Evolutionary conservation across 2,113 vertebrate genomes (phyloP).

Genomic region (Haplotaxodon microlepis): DNA sequence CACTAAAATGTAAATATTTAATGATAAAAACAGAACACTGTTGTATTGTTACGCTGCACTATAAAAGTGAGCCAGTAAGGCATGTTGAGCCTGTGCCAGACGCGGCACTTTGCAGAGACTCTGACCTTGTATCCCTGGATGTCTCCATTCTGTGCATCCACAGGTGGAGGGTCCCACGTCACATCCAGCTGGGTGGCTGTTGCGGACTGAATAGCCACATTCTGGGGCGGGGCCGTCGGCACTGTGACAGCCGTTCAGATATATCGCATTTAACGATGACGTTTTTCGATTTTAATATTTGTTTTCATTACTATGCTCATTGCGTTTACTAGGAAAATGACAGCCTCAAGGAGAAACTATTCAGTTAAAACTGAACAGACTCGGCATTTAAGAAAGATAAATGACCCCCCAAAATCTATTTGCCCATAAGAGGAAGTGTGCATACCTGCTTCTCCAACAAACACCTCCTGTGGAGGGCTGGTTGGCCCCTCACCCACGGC

Average conservation of each 20-base stretch:
- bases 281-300: not conserved
- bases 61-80: not conserved
- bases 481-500: constrained; percentile 87
- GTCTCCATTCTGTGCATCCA: constrained; percentile 89
- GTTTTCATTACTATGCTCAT: not conserved
- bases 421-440: not conserved
- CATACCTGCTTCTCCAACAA: constrained; percentile 94
- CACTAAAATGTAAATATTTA: not conserved
- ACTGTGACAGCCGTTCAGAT: constrained; percentile 67
- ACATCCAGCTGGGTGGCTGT: constrained; percentile 93
- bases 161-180: constrained; percentile 86
- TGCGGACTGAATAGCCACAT: constrained; percentile 79
- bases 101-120: not conserved
- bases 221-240: constrained; percentile 84
- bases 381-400: not conserved
- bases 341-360: not conserved
- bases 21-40: not conserved
- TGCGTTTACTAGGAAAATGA: not conserved
- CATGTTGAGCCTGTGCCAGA: not conserved
- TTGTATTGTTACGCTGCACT: not conserved
- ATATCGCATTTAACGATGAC: not conserved
- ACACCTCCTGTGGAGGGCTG: constrained; percentile 91
- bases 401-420: not conserved
- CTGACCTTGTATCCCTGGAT: constrained; percentile 95
- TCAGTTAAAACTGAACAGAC: not conserved